phyloP scores from a whole-genome alignment of 1,140 invertebrate species.

The Zaprionus africanus region DNA sequence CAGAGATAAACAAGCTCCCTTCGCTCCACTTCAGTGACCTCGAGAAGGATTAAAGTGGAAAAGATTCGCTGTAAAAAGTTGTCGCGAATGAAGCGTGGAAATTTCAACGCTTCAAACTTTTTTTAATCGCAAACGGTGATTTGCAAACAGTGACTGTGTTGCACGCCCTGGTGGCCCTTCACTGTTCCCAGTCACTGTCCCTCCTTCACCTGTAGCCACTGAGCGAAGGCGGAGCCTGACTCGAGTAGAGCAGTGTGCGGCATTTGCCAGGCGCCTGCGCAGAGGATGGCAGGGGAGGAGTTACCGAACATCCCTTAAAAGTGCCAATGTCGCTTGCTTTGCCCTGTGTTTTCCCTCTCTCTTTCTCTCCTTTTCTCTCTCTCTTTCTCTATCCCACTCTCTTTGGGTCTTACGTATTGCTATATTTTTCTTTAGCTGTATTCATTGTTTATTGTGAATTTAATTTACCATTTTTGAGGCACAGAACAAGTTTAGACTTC shows the following conservation, averaged over 20 bases:
- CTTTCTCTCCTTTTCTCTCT: background rate
- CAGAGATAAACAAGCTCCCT: background rate
- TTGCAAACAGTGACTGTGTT: conserved; percentile 31
- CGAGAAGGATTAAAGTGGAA: conserved; percentile 29
- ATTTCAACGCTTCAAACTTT: conserved; percentile 60
- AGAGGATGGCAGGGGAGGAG: conserved; percentile 19
- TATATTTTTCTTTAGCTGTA: background rate
- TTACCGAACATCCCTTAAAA: background rate
- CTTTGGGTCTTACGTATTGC: background rate
- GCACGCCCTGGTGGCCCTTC: conserved; percentile 19
- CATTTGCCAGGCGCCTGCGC: conserved; percentile 33
- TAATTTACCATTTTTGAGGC: too few species aligned
- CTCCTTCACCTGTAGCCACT: background rate
- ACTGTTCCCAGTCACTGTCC: background rate
- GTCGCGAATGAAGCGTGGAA: conserved; percentile 52
- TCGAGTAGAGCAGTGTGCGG: background rate
- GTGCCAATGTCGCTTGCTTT: background rate
- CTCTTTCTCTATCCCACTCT: background rate
- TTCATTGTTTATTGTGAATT: background rate
- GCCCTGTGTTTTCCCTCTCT: background rate
- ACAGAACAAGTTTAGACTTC: too few species aligned
- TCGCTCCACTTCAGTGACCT: background rate
- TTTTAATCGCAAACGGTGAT: conserved; percentile 13
- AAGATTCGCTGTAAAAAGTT: conserved; percentile 30
- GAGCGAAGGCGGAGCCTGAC: background rate